A percentile compares a stretch with the other conserved stretches of the same genome.
These are phyloP conservation scores for Lasiurus cinereus DNA, from an alignment of 2,113 vertebrate genomes.

Conservation along the genomic window DNA sequence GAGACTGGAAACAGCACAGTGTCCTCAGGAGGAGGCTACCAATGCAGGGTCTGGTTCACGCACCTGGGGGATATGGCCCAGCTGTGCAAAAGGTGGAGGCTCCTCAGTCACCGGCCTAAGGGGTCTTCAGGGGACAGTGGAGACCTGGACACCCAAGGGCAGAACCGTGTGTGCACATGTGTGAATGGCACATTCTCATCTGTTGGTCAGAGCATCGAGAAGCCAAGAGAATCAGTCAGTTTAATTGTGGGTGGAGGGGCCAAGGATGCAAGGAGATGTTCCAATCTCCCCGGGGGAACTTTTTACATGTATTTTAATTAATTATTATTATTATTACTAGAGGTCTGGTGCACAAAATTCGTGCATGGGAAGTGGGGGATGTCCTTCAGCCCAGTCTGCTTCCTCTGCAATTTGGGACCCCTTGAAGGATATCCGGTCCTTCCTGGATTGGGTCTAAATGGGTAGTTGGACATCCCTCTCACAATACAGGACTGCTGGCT, in stretches of 20 bases:
- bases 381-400: too few species aligned
- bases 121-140: neutral
- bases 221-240: neutral
- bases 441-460: too few species aligned
- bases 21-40: neutral
- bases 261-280: too few species aligned
- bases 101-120: accelerated
- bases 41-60: neutral
- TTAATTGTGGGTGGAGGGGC: neutral
- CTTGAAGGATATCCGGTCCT: too few species aligned
- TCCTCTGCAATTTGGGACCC: too few species aligned
- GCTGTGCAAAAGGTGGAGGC: neutral
- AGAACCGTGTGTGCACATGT: neutral
- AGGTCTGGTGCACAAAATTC: too few species aligned
- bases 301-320: too few species aligned
- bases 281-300: neutral
- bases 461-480: too few species aligned
- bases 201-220: neutral
- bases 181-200: too few species aligned
- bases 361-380: too few species aligned
- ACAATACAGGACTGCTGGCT: too few species aligned
- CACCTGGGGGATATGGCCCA: accelerated
- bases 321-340: too few species aligned
- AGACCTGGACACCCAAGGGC: neutral
- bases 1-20: neutral